Evolutionary conservation across 2,888 invertebrate genomes (phyloP).

Genomic region (Athalia circularis): DNA sequence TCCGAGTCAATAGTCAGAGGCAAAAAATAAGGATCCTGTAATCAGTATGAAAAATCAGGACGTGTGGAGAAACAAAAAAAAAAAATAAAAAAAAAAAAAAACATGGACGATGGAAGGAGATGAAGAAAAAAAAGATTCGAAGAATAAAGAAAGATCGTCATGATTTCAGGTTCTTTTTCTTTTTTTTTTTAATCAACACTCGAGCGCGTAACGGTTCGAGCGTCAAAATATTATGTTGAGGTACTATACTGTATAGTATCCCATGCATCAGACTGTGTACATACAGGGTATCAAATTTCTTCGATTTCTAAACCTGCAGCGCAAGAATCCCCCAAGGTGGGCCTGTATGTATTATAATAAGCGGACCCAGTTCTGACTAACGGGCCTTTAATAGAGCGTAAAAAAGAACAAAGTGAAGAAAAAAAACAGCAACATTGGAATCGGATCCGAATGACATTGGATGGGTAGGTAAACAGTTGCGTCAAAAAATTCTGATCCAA

Average conservation of each 20-base stretch:
- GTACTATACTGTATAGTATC: background rate
- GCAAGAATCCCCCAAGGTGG: background rate
- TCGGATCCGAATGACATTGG: conserved; percentile 8
- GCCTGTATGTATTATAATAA: background rate
- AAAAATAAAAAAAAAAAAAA: background rate
- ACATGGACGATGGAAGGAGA: background rate
- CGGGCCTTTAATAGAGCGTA: conserved; percentile 29
- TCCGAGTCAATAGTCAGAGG: background rate
- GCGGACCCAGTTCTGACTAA: background rate
- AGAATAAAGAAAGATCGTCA: background rate
- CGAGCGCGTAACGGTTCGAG: conserved; percentile 33
- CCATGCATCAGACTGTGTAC: no score
- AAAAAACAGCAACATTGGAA: conserved; percentile 3
- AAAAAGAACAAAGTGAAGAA: background rate
- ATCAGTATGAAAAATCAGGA: background rate
- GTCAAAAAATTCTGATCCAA: background rate
- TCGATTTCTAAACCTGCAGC: conserved; percentile 17
- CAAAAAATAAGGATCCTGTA: conserved; percentile 4
- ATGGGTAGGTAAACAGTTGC: background rate
- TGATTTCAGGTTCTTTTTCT: conserved; percentile 10
- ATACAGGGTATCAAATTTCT: conserved; percentile 19
- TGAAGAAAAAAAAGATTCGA: background rate
- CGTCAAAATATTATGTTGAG: conserved; percentile 33
- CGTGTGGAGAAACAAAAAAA: background rate
- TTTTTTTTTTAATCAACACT: background rate